phyloP scores from a whole-genome alignment of 2,888 invertebrate species.

The Conistra vaccinii region DNA sequence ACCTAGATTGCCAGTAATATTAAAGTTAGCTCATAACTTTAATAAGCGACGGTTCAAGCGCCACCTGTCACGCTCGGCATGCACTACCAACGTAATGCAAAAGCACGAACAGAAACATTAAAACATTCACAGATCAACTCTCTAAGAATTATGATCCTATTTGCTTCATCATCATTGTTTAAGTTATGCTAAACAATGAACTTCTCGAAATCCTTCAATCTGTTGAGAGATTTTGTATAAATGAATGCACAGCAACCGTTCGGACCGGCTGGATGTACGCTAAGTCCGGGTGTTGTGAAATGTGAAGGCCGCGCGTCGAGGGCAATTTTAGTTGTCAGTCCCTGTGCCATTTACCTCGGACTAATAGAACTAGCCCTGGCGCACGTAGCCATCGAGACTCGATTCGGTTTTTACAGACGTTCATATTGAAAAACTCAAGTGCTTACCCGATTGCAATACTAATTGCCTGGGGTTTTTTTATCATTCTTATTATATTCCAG shows the following conservation, averaged over 20 bases:
- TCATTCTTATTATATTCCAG: constrained; percentile 6
- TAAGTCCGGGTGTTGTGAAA: constrained; percentile 90
- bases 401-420: constrained; percentile 59
- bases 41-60: constrained; percentile 35
- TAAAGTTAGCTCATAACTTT: constrained; percentile 49
- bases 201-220: constrained; percentile 64
- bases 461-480: constrained; percentile 12
- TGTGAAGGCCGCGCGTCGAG: constrained; percentile 88
- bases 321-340: constrained; percentile 85
- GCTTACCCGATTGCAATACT: constrained; percentile 18
- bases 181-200: constrained; percentile 60
- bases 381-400: constrained; percentile 48
- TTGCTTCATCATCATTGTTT: constrained; percentile 36
- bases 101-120: constrained; percentile 17
- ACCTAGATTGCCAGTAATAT: constrained; percentile 30
- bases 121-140: constrained; percentile 14
- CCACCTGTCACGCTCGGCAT: constrained; percentile 29
- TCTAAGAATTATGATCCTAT: constrained; percentile 30
- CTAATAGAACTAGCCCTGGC: constrained; percentile 61
- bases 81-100: constrained; percentile 13
- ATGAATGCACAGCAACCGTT: constrained; percentile 73
- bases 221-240: constrained; percentile 71
- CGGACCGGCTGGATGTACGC: constrained; percentile 83
- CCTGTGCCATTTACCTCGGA: constrained; percentile 86
- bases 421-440: constrained; percentile 20